Conservation (phyloP, 2,888 invertebrate genomes). For the Hydraecia micacea region DNA sequence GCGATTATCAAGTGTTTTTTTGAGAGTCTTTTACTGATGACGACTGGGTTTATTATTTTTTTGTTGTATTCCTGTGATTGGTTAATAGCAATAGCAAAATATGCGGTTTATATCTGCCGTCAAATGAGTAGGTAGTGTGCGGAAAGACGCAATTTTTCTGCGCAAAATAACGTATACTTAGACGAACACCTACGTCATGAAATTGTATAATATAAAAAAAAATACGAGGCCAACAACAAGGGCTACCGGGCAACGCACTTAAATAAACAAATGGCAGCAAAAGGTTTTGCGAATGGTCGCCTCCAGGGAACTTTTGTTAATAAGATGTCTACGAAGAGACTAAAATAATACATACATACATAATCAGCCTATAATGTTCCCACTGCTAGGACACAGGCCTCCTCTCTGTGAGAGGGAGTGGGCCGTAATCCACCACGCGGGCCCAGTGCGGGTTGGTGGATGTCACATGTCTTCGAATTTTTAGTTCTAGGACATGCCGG, state of each 20-base stretch:
- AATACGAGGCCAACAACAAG: background rate
- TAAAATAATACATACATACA: conserved; percentile 1
- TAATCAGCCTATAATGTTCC: too few relatives aligned
- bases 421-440: too few relatives aligned
- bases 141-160: background rate
- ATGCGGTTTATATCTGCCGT: too few relatives aligned
- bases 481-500: too few relatives aligned
- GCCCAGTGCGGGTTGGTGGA: too few relatives aligned
- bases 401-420: too few relatives aligned
- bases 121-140: background rate
- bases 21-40: background rate
- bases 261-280: too few relatives aligned
- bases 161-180: background rate
- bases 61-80: background rate
- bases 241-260: too few relatives aligned
- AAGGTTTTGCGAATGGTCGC: background rate
- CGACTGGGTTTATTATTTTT: background rate
- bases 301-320: background rate
- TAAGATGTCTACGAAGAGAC: background rate
- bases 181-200: background rate
- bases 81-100: background rate
- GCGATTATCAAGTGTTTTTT: conserved; percentile 8
- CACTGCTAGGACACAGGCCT: too few relatives aligned
- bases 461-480: too few relatives aligned
- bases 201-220: background rate